These are phyloP conservation scores for Nymphalis polychloros DNA, from an alignment of 2,888 invertebrate species.

Conservation along the genomic window DNA sequence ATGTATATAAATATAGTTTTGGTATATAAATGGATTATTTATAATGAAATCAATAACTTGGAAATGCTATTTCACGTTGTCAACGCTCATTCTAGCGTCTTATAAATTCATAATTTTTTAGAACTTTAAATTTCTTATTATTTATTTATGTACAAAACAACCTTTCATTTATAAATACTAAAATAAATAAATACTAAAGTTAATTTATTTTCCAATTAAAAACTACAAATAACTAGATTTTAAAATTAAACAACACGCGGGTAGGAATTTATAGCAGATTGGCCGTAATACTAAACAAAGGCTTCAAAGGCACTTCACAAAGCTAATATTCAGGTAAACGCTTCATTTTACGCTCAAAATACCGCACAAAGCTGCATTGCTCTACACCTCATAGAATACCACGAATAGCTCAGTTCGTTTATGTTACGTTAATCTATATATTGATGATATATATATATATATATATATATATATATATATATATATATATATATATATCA, in stretches of 20 bases:
- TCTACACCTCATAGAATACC: constrained; percentile 12
- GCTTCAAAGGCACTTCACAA: constrained; percentile 21
- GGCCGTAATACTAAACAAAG: constrained; percentile 21
- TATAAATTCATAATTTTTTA: no score
- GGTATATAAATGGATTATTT: no score
- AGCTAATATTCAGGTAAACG: constrained; percentile 19
- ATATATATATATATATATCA: neutral
- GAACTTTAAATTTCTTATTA: no score
- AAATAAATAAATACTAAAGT: no score
- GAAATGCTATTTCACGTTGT: no score
- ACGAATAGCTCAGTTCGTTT: constrained; percentile 10
- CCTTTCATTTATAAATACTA: no score
- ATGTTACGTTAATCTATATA: neutral
- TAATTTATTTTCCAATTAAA: neutral
- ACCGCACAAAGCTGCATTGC: constrained; percentile 11
- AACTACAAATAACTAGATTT: neutral
- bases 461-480: no score
- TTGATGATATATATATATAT: no score
- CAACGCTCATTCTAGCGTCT: no score
- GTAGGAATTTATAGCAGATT: constrained; percentile 10
- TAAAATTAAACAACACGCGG: neutral
- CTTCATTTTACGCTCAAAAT: constrained; percentile 21
- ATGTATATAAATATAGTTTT: no score
- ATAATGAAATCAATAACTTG: no score
- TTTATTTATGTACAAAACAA: no score